Base-by-base conservation (phyloP, 2,113 vertebrate species). In the Carassius gibelio region DNA sequence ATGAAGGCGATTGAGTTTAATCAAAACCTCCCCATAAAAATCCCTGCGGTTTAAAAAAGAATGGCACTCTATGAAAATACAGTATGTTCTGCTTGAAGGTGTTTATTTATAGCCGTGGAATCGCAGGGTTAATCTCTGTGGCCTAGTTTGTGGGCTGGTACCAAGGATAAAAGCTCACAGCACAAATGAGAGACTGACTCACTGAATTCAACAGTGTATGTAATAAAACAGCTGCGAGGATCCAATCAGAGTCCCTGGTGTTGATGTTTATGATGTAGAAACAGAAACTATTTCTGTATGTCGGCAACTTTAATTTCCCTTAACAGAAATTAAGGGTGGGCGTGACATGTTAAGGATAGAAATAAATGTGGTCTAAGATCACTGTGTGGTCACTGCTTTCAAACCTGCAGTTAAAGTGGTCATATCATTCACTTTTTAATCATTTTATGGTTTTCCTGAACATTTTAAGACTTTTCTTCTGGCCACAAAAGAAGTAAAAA, bases 71-170 rank as follows among this genome's bases (percentile, higher is more conserved):
- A 36, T 50, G 42, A 89, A 92, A 91, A 91, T 91, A 88, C 91
- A 90, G 89, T 91, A 90, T 88, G 90, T 88, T 89, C 72, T 26
- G 72, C 90, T 86, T 85, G 81, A 83, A 86, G 88, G 91, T 82
- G 77, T 88, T 86, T 92, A 90, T 92, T 92, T 93, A 92, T 88
- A 90, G 90, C 84, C 72, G 84, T 69, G 61, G 74, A 85, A 26
- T 77, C 30, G 23, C 61, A 68, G 45, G 75, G 61, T 78, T 85
- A 78, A 85, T 76, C 83, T 78, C 74, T 34, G 26, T 78, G 83
- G 76, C 75, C 83, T 64, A 85, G 75, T 66, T 66, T 50, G 30
- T 61, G 36, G 75, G 59, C 30, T 68, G 48, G 45, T 64, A 77
- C 21, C 10, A 38, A 64, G 78, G 59, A 81, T 81, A 81, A 48